Base-by-base conservation (phyloP, 2,797 vertebrate genomes). In the Huso huso region DNA sequence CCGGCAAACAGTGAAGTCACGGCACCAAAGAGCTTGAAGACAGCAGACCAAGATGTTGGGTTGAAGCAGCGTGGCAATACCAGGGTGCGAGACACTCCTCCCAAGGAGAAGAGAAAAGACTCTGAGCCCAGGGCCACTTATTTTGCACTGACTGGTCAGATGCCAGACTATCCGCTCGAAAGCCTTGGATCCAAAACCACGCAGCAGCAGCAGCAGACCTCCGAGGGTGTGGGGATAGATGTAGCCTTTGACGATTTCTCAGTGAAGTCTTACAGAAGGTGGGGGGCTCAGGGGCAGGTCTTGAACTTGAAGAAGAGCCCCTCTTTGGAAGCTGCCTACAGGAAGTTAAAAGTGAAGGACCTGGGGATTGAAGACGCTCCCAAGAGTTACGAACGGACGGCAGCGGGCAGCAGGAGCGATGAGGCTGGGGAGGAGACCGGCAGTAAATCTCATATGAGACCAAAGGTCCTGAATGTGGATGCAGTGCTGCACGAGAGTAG, bases 111-210 rank as follows among this genome's bases (percentile, higher is more conserved):
- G 82, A 92, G 68, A 76, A 77, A 77, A 18, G 74, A 51, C 11
- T 15, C 69, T 0, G 93, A 91, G 72, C 87, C 91, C 59, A 92
- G 76, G 66, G 92, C 86, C 0, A 95, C 93, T 0, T 95, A 93
- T 68, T 97, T 95, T 76, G 93, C 95, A 10, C 82, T 96, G 67
- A 95, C 94, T 0, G 94, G 88, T 18, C 92, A 95, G 74, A 76
- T 92, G 7, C 87, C 92, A 37, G 89, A 75, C 51, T 51, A 1
- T 51, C 23, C 57, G n/a, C 6, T 49, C 6, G 59, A 51, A 63
- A 89, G 68, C 8, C 72, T 0, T 48, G 63, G 51, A 69, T 73
- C 70, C 76, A 76, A 37, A 37, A 37, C 23, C 23, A 37, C 23
- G 23, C 23, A 18, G 69, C 65, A 76, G 71, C 64, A 76, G 71